Evolutionary conservation across 53 echinoderm and acorn worm species (phyloP).

Genomic region (Holothuria leucospilota): DNA sequence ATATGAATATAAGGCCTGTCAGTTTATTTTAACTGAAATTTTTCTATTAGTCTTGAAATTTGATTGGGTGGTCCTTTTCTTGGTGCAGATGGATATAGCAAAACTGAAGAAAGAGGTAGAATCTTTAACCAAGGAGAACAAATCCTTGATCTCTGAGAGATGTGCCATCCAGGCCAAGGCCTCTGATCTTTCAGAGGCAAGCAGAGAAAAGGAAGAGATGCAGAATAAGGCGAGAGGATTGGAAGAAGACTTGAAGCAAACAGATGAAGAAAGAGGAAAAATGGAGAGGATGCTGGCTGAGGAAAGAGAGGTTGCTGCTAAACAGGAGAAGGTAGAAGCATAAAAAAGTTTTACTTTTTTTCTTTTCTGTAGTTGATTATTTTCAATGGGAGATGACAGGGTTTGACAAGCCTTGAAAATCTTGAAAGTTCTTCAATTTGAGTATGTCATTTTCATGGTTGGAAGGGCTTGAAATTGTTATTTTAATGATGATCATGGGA

Average conservation of each 20-base stretch:
- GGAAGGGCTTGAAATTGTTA: too few species aligned
- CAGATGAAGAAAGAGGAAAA: constrained; percentile 66
- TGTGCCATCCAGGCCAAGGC: constrained; percentile 36
- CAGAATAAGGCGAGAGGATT: constrained; percentile 59
- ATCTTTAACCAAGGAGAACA: constrained; percentile 36
- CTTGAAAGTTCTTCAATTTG: too few species aligned
- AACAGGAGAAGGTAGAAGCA: background rate
- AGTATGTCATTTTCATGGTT: too few species aligned
- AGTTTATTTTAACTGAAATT: too few species aligned
- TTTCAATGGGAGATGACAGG: too few species aligned
- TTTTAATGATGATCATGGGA: too few species aligned
- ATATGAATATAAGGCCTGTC: too few species aligned
- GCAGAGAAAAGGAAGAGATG: constrained; percentile 67
- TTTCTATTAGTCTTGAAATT: background rate
- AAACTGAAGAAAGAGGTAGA: constrained; percentile 67
- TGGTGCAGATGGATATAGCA: constrained; percentile 11
- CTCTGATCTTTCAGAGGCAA: background rate
- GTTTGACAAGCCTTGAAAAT: too few species aligned
- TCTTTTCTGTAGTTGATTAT: too few species aligned
- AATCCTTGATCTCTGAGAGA: constrained; percentile 1
- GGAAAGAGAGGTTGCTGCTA: background rate
- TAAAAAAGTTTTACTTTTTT: too few species aligned
- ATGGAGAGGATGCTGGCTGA: constrained; percentile 54
- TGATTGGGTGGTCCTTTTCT: background rate
- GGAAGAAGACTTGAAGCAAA: constrained; percentile 75